Percentiles rank a stretch among this genome's conserved stretches.
Conservation (phyloP, 2,113 vertebrate genomes). For the Vireo altiloquus region DNA sequence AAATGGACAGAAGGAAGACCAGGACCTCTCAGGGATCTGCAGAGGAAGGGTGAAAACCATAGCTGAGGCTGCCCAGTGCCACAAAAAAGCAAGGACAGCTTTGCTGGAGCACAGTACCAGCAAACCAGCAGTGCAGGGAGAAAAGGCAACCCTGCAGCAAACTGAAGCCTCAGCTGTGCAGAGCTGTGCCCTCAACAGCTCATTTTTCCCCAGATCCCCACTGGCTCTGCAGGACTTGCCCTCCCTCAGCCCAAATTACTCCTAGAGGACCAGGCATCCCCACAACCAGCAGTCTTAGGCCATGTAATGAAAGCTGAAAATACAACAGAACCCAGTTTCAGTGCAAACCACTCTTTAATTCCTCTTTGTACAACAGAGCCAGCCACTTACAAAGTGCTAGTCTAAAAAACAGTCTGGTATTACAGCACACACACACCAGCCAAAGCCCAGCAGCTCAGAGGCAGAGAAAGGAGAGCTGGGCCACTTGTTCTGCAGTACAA, state of each 20-base stretch:
- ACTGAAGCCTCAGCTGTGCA: not conserved
- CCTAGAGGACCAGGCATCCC: not conserved
- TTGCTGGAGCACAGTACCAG: not conserved
- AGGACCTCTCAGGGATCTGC: not conserved
- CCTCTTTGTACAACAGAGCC: conserved; percentile 63
- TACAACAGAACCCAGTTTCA: conserved; percentile 24
- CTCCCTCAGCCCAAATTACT: not conserved
- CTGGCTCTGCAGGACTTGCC: not conserved
- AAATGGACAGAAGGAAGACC: not conserved
- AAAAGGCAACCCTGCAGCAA: not conserved
- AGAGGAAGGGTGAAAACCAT: not conserved
- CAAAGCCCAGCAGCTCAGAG: conserved; percentile 12
- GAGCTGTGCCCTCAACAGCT: not conserved
- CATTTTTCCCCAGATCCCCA: not conserved
- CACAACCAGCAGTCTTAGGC: not conserved
- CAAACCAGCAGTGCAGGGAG: not conserved
- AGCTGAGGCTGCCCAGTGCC: not conserved
- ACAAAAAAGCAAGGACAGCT: not conserved
- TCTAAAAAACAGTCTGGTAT: conserved; percentile 58
- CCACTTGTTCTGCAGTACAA: conserved; percentile 36
- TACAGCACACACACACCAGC: conserved; percentile 57
- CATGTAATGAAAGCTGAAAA: not conserved
- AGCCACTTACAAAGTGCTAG: conserved; percentile 67
- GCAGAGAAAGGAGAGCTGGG: conserved; percentile 6
- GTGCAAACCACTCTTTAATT: conserved; percentile 70